Evolutionary conservation across 2,888 invertebrate species (phyloP).

Genomic region (Electrophaes corylata): DNA sequence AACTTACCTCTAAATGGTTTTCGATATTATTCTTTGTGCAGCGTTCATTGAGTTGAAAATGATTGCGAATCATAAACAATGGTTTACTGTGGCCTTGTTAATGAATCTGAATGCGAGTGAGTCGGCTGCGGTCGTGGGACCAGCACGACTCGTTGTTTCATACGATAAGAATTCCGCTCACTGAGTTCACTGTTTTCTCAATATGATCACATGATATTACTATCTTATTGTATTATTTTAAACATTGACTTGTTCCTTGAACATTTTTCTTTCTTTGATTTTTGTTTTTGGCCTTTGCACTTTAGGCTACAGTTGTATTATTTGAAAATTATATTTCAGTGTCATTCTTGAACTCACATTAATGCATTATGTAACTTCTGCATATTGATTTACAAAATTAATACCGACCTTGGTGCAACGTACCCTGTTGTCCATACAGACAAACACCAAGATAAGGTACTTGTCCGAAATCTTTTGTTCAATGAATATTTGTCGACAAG

Average conservation of each 20-base stretch:
- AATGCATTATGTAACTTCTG: neutral
- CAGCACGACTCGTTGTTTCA: constrained; percentile 52
- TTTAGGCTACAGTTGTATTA: neutral
- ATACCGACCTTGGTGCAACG: constrained; percentile 1
- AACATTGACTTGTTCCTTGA: neutral
- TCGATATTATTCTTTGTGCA: constrained; percentile 28
- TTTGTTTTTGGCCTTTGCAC: neutral
- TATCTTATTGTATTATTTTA: constrained; percentile 4
- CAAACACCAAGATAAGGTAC: neutral
- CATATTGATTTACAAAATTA: neutral
- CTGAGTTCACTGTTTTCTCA: constrained; percentile 40
- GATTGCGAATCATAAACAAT: constrained; percentile 65
- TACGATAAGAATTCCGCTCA: constrained; percentile 42
- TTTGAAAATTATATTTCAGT: neutral
- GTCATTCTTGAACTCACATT: neutral
- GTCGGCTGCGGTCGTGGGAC: constrained; percentile 58
- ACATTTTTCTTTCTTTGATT: neutral
- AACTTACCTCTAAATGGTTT: constrained; percentile 27
- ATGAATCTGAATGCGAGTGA: constrained; percentile 66
- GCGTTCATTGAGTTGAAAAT: constrained; percentile 48
- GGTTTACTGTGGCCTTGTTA: constrained; percentile 69
- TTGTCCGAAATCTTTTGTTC: constrained; percentile 24
- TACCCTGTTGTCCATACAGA: constrained; percentile 13
- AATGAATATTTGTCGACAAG: constrained; percentile 22
- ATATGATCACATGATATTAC: neutral